Evolutionary conservation across 2,888 invertebrate genomes (phyloP), one percentile per base, ranked within the genome.

Genomic region (Coecobrya sp.): DNA sequence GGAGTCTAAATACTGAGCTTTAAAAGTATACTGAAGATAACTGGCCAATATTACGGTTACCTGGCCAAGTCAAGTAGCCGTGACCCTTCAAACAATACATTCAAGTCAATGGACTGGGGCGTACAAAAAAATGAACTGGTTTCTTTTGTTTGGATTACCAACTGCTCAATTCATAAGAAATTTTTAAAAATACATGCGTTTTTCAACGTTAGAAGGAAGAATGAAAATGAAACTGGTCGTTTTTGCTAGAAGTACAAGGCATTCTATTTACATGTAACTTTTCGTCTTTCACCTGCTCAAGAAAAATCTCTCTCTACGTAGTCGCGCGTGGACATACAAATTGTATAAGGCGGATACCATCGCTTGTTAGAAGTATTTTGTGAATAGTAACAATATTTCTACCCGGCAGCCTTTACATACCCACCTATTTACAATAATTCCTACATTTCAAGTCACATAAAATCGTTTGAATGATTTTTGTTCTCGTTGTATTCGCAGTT

Each of bases 21-120:
- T 4, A 36, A 36, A 36, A 36, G 36, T 36, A 36, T 36, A 36
- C 7, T 36, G 13, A 68, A 27, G 27, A 3, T 30, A 1, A 30
- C 16, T 27, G 68, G 68, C 10, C 68, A 73, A 73, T 52, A 52
- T 52, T 52, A 1, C 52, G 36, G 2, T 36, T 36, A 52, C 65
- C 11, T 16, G 30, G 0, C 30, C 7, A 68, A 65, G 27, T n/a
- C n/a, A n/a, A 65, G 65, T 25, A 2, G 8, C 59, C 25, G 25
- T 94, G 93, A 93, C 93, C 93, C 93, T 92, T 93, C 93, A 92
- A 93, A 93, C 82, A 90, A 55, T 36, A 36, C 36, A 4, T 36
- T 36, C 93, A 93, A 93, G 92, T 93, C 19, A 42, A 73, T 36
- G 8, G 93, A 87, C 89, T 91, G 93, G 93, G 93, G 93, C 92